These are phyloP conservation scores for Nibea coibor DNA, from an alignment of 2,113 vertebrate species.

Conservation along the genomic window DNA sequence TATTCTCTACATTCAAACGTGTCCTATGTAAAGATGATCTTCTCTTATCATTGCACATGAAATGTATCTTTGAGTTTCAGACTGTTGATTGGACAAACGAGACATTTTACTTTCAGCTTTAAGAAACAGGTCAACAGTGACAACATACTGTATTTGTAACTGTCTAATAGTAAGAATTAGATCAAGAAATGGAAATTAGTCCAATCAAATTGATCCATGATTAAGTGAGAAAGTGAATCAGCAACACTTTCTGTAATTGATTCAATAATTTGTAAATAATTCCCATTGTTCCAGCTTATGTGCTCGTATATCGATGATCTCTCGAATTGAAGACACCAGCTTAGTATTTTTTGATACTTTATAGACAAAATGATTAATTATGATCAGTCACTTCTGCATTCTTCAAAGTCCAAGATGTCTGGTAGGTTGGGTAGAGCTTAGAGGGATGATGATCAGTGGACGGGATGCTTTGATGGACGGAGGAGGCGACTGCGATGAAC, in stretches of 20 bases:
- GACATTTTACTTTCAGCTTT: neutral
- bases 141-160: neutral
- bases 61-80: neutral
- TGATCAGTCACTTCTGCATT: neutral
- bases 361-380: neutral
- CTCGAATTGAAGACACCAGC: no score
- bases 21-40: neutral
- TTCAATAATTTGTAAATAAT: neutral
- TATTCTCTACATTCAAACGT: neutral
- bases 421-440: neutral
- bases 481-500: neutral
- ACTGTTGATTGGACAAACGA: neutral
- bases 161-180: neutral
- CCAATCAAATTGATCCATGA: no score
- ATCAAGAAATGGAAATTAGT: neutral
- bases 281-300: neutral
- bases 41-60: neutral
- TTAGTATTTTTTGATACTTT: neutral
- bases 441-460: neutral
- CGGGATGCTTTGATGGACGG: no score
- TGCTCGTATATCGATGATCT: neutral
- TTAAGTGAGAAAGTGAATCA: neutral
- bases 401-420: neutral
- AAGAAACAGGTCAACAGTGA: no score
- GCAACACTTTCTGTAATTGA: neutral